phyloP scores from a whole-genome alignment of 2,113 vertebrate genomes.

The Cyrtonyx montezumae region DNA sequence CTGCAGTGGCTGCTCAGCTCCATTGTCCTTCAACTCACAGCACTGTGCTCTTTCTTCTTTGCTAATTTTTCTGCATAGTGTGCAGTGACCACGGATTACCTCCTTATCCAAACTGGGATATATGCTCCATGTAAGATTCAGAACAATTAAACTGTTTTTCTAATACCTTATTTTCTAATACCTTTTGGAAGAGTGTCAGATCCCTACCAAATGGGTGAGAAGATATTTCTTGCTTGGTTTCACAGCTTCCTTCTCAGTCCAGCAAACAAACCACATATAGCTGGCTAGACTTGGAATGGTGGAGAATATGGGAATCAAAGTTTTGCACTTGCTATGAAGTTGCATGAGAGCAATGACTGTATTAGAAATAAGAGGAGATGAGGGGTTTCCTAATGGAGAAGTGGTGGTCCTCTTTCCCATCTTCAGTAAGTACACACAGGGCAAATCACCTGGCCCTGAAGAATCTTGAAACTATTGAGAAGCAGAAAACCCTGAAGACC shows the following conservation, averaged over 20 bases:
- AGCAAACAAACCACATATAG: not conserved
- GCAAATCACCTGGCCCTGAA: not conserved
- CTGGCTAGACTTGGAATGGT: not conserved
- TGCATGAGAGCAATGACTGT: not conserved
- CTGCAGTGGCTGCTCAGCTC: not conserved
- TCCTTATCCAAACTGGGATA: not conserved
- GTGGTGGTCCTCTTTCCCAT: not conserved
- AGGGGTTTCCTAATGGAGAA: not conserved
- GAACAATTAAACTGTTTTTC: not conserved
- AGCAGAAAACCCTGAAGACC: not conserved
- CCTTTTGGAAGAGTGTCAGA: not conserved
- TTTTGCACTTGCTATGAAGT: not conserved
- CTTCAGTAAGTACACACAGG: not conserved
- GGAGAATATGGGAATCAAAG: fast-evolving
- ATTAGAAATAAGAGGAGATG: not conserved
- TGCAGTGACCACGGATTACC: not conserved
- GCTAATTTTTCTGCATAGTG: not conserved
- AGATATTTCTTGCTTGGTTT: not conserved
- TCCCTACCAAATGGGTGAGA: not conserved
- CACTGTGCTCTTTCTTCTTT: not conserved
- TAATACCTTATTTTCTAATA: not conserved
- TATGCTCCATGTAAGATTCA: not conserved
- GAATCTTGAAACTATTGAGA: not conserved
- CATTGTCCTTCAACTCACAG: not conserved
- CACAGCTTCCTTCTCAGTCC: not conserved